Conservation (phyloP, 2,113 vertebrate species). For the Todiramphus saurophagus region DNA sequence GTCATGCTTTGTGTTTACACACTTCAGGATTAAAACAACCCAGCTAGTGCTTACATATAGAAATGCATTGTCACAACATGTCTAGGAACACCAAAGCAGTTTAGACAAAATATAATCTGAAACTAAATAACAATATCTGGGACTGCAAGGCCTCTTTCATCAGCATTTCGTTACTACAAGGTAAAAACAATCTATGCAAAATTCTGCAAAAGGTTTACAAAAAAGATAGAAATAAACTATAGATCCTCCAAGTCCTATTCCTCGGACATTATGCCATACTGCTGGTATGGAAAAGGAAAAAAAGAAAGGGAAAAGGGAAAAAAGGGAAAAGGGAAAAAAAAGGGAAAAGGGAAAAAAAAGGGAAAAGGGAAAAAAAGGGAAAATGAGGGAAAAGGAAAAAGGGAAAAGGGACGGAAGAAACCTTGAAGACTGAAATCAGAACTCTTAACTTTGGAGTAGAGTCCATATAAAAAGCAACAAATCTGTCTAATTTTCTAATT, state of each 20-base stretch:
- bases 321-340: no score
- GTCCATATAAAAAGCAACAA: not conserved
- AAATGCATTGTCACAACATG: not conserved
- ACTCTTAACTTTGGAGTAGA: not conserved
- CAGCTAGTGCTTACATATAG: slow-evolving; percentile 4
- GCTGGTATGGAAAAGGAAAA: not conserved
- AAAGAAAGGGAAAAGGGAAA: no score
- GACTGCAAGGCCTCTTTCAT: not conserved
- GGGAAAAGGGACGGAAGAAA: not conserved
- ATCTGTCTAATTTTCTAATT: not conserved
- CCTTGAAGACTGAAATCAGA: not conserved
- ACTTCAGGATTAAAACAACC: slow-evolving; percentile 39
- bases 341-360: no score
- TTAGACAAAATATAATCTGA: not conserved
- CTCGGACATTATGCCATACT: not conserved
- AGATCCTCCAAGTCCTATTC: not conserved
- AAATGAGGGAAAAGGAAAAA: no score
- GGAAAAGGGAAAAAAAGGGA: no score
- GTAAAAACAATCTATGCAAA: not conserved
- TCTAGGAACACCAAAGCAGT: not conserved
- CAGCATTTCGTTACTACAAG: not conserved
- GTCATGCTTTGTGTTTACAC: slow-evolving; percentile 33
- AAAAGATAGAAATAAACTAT: not conserved
- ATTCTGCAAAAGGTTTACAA: not conserved
- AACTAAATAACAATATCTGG: not conserved